Percentiles rank a stretch among this genome's conserved stretches.
phyloP scores from a whole-genome alignment of 2,113 vertebrate genomes.

The Colossoma macropomum region DNA sequence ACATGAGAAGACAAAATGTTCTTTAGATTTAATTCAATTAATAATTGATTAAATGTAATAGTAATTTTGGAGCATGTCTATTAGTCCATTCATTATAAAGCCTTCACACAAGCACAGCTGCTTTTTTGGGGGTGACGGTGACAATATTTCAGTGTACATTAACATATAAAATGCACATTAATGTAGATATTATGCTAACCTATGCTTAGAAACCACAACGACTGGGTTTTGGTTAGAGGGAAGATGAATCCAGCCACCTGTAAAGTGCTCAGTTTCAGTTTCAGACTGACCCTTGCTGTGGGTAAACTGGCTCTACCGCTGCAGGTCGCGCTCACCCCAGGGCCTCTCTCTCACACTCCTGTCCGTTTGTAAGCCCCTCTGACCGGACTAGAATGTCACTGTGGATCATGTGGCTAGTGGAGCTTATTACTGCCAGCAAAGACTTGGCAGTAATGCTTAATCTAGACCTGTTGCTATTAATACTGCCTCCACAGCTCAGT shows the following conservation, averaged over 20 bases:
- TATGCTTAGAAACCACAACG: not conserved
- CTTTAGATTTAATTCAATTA: too few relatives aligned
- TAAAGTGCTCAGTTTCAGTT: not conserved
- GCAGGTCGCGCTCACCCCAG: slow-evolving; percentile 23
- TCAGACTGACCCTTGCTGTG: not conserved
- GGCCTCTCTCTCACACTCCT: not conserved
- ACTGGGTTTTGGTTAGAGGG: not conserved
- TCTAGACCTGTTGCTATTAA: slow-evolving; percentile 67
- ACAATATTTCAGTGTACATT: too few relatives aligned
- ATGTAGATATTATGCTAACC: not conserved
- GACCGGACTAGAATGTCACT: slow-evolving; percentile 67
- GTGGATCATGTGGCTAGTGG: slow-evolving; percentile 57
- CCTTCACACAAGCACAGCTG: too few relatives aligned
- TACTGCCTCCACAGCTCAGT: slow-evolving; percentile 38
- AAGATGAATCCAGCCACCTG: not conserved
- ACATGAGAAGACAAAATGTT: too few relatives aligned
- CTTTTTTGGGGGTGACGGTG: too few relatives aligned
- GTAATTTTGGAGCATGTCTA: too few relatives aligned
- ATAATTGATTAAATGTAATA: too few relatives aligned
- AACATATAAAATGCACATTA: not conserved
- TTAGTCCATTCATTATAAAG: too few relatives aligned
- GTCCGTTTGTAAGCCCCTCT: slow-evolving; percentile 40
- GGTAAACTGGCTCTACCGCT: not conserved
- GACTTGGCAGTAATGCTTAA: slow-evolving; percentile 48
- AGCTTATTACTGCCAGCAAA: slow-evolving; percentile 52